Conservation (phyloP, 2,113 vertebrate species). For the Ancistrus triradiatus region DNA sequence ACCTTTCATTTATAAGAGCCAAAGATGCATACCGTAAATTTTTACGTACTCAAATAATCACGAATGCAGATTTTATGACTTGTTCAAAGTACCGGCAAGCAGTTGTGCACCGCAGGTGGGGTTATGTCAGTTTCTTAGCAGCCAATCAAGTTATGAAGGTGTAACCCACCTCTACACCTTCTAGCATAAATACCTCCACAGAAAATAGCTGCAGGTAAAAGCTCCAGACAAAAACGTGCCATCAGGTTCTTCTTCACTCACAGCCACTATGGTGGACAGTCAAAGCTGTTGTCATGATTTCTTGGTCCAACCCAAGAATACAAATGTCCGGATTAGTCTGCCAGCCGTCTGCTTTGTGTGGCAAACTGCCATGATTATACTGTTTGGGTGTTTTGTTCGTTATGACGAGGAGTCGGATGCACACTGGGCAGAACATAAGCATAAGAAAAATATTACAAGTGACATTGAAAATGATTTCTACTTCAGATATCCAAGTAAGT, state of each 20-base stretch:
- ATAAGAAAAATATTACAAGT: conserved; percentile 65
- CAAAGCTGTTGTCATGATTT: conserved; percentile 36
- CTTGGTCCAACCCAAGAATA: conserved; percentile 81
- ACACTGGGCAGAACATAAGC: conserved; percentile 64
- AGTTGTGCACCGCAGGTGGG: too few species aligned
- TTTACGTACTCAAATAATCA: too few species aligned
- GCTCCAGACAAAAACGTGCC: neutral
- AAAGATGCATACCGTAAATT: too few species aligned
- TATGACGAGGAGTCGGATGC: conserved; percentile 72
- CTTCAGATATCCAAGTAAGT: conserved; percentile 96
- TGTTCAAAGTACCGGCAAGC: too few species aligned
- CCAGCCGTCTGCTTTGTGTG: conserved; percentile 79
- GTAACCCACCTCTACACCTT: conserved; percentile 30
- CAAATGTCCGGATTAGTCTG: conserved; percentile 77
- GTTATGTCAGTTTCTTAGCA: too few species aligned
- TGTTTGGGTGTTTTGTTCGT: conserved; percentile 88
- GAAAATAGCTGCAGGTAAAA: too few species aligned
- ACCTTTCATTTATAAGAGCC: too few species aligned
- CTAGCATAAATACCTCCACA: conserved; percentile 22
- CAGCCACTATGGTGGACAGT: conserved; percentile 59
- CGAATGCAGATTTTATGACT: too few species aligned
- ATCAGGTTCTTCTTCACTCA: neutral
- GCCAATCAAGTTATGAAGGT: too few species aligned
- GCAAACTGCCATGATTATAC: conserved; percentile 81
- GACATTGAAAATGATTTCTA: conserved; percentile 92